Conservation (phyloP, 1,140 invertebrate genomes). For the Epicauta chinensis region DNA sequence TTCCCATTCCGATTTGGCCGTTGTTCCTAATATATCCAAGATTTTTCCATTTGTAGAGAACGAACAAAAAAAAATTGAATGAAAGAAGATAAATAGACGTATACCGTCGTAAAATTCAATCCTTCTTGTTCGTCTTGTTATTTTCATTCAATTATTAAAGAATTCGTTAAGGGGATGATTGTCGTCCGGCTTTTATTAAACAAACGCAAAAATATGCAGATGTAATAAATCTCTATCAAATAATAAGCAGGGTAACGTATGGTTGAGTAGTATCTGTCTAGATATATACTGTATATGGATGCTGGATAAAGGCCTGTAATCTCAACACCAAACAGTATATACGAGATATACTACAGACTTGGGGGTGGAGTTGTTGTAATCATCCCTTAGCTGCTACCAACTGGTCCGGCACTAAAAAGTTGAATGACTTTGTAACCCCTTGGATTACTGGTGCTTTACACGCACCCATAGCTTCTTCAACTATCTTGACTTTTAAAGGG, state of each 20-base stretch:
- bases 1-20: not conserved
- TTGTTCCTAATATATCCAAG: slow-evolving; percentile 2
- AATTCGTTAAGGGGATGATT: no score
- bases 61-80: not conserved
- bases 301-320: slow-evolving; percentile 27
- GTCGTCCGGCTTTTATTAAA: not conserved
- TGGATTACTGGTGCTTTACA: slow-evolving; percentile 14
- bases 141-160: no score
- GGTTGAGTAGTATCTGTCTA: slow-evolving; percentile 22
- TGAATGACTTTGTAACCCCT: slow-evolving; percentile 33
- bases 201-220: slow-evolving; percentile 25
- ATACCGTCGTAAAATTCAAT: no score
- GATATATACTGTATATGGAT: not conserved
- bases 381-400: slow-evolving; percentile 24
- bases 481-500: not conserved
- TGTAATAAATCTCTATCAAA: slow-evolving; percentile 32
- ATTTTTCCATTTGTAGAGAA: not conserved
- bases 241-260: slow-evolving; percentile 32
- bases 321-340: slow-evolving; percentile 14
- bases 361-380: slow-evolving; percentile 26
- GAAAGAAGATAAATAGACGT: no score
- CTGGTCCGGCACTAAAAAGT: slow-evolving; percentile 37
- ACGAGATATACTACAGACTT: slow-evolving; percentile 14
- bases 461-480: slow-evolving; percentile 10
- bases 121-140: not conserved